Conservation (phyloP, 2,113 vertebrate species). For the Irena cyanogastra region DNA sequence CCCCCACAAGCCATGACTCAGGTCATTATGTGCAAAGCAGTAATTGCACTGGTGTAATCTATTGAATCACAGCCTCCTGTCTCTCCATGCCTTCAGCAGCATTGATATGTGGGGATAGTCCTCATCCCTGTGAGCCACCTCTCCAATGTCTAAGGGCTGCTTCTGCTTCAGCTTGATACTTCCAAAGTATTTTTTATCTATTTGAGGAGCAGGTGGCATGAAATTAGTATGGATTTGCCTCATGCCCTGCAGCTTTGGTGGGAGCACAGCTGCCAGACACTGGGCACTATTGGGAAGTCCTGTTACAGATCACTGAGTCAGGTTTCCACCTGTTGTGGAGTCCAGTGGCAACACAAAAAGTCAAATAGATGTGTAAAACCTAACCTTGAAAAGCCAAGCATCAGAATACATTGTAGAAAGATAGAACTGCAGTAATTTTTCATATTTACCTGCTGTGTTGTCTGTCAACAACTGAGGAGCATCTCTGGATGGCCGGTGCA, state of each 20-base stretch:
- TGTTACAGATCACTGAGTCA: neutral
- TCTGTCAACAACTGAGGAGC: neutral
- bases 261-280: neutral
- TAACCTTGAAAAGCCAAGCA: neutral
- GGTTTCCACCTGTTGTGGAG: neutral
- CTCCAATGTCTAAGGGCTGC: neutral
- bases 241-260: neutral
- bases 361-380: neutral
- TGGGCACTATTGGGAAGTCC: neutral
- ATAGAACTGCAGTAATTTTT: neutral
- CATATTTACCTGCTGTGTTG: neutral
- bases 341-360: neutral
- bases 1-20: neutral
- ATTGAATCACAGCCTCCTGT: neutral
- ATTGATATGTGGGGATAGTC: neutral
- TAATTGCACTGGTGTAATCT: neutral
- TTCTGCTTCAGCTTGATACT: neutral
- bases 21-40: conserved; percentile 8
- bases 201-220: neutral
- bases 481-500: neutral
- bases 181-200: neutral
- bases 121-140: neutral
- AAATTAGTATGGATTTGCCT: neutral
- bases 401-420: neutral
- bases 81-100: neutral